These are phyloP conservation scores for Apodemia mormo DNA, from an alignment of 2,888 invertebrate species.

Conservation along the genomic window DNA sequence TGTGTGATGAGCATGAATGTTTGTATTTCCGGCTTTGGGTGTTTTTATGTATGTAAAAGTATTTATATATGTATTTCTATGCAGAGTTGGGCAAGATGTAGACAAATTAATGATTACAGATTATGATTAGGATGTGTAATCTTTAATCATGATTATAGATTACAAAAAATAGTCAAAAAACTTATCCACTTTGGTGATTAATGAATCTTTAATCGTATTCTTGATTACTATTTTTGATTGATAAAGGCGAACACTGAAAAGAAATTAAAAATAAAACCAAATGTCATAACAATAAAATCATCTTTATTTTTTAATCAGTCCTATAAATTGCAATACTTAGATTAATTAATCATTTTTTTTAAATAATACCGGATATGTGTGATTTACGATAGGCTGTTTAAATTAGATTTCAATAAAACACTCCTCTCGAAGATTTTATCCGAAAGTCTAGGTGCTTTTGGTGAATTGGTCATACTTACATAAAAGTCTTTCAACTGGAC, in stretches of 20 bases:
- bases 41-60: no score
- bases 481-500: no score
- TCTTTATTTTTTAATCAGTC: neutral
- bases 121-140: neutral
- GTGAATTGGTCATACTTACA: no score
- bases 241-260: neutral
- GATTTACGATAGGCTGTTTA: no score
- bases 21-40: no score
- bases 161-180: neutral
- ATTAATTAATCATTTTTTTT: neutral
- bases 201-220: neutral
- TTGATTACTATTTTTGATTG: neutral
- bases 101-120: neutral
- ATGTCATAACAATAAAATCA: no score
- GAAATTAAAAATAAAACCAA: neutral
- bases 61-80: no score
- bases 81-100: neutral
- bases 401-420: no score
- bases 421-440: no score
- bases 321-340: neutral
- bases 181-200: neutral
- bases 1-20: no score
- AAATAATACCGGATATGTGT: no score
- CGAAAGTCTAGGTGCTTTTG: no score
- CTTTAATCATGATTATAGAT: neutral